Conservation (phyloP, 1,140 invertebrate species). For the Cotesia chilonis region DNA sequence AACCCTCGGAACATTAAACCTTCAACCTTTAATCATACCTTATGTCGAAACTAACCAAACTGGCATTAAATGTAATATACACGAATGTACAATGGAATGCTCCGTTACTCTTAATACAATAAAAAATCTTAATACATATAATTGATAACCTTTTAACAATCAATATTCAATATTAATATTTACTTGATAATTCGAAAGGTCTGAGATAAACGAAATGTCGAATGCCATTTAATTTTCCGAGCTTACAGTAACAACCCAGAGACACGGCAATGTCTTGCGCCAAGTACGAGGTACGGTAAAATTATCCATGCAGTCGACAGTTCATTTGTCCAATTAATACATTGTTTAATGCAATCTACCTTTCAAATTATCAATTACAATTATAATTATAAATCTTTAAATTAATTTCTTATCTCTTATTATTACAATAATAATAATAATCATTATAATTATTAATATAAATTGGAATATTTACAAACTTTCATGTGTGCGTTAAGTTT, state of each 20-base stretch:
- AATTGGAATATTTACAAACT: constrained; percentile 8
- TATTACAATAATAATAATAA: neutral
- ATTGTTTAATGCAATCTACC: neutral
- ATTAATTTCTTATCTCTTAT: neutral
- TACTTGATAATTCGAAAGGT: constrained; percentile 29
- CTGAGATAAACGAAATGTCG: constrained; percentile 32
- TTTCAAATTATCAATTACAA: constrained; percentile 12
- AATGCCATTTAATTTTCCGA: neutral
- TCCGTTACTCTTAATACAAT: constrained; percentile 16
- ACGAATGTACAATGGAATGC: constrained; percentile 59
- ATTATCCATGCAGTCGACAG: constrained; percentile 28
- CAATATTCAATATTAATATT: neutral
- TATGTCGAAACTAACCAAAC: constrained; percentile 36
- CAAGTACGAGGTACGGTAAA: neutral
- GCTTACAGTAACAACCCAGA: too few relatives aligned
- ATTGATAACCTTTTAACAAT: neutral
- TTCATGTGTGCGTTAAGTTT: constrained; percentile 1
- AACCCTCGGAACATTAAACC: neutral
- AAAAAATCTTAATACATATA: constrained; percentile 4
- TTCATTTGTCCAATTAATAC: constrained; percentile 23
- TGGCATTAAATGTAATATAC: constrained; percentile 51
- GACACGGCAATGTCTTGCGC: too few relatives aligned
- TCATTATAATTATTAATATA: constrained; percentile 1
- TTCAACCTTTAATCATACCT: neutral
- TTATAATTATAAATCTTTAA: constrained; percentile 1